Base-by-base conservation (phyloP, 2,888 invertebrate species). In the Aphidoletes aphidimyza region DNA sequence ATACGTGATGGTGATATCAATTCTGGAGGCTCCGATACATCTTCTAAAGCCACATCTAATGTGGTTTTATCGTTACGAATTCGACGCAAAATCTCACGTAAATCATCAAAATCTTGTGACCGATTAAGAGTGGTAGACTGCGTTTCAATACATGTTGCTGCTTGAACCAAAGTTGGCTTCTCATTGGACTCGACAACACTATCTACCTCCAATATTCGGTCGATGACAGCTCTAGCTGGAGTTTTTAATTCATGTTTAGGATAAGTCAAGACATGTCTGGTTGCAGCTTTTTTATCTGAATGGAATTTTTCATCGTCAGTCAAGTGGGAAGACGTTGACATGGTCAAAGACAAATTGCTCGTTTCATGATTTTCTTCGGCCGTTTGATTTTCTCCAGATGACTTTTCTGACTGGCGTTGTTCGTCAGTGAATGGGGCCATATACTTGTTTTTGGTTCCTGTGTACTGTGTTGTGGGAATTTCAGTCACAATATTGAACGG, bases 291-390 rank as follows among this genome's bases (percentile, higher is more conserved):
- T 37, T 81, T 36, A 81, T 81, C 81, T 1, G 81, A 37, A 26
- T 81, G 81, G 1, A n/a, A 81, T 37, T 81, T 81, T 37, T 81
- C 81, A 81, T 81, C 81, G 11, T 81, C 81, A 81, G 81, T 81
- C 81, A 81, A 9, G 22, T 81, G 81, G 5, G 81, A 37, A 0
- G 37, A n/a, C 19, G 81, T 81, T 6, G 81, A 81, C 26, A 81
- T 37, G 37, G 36, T 81, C 22, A 81, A n/a, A 1, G 81, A 81
- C 37, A 37, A 37, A 30, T 81, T 8, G 37, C 81, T 81, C n/a
- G 37, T 81, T n/a, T 37, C 81, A 1, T 81, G 37, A 37, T n/a
- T 37, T n/a, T 81, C 81, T 5, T 81, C 81, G n/a, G 37, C 17
- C n/a, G 81, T 37, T 30, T 2, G 17, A 69, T 69, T 69, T 30